Base-by-base conservation (phyloP, 2,888 invertebrate genomes). In the Drosophila subsilvestris region DNA sequence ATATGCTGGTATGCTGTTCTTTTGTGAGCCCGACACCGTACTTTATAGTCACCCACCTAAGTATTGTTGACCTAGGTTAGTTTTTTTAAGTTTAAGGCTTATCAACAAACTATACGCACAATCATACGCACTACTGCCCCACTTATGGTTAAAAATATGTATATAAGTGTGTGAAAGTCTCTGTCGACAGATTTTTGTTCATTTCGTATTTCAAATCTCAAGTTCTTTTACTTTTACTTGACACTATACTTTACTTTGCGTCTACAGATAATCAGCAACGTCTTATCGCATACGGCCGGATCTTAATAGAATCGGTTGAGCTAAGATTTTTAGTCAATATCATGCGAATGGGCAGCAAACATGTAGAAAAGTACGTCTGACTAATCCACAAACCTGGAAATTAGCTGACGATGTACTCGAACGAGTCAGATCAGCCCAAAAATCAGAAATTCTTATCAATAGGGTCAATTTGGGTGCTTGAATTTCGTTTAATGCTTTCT, bases 51-150 rank as follows among this genome's bases (percentile, higher is more conserved):
- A 29, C 12, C 3, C 18, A 14, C n/a, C 12, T 22, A 20, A n/a
- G 22, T 32, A 48, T 29, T 63, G 55, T 85, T 87, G 69, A 20
- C 63, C 70, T 18, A 85, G 84, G 84, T 85, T 77, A 85, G 84
- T 84, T 66, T 43, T 43, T 14, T 22, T 12, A 14, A n/a, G 44
- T 27, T 22, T 18, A 10, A 14, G 27, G 9, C 42, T 63, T 62
- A 47, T 71, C 71, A 75, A 75, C 61, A 63, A 50, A 67, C 42
- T 37, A 29, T 56, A 84, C 84, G 85, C 83, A 81, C 78, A 73
- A 71, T 76, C 44, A 50, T 73, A 80, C 76, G 79, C 80, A 78
- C 76, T 70, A 59, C 69, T 83, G 80, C 61, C 86, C 76, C 70
- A 82, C 18, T 75, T 63, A 27, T 22, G 37, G 7, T 7, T n/a